Percentiles rank a stretch among this genome's conserved stretches.
phyloP scores from a whole-genome alignment of 2,888 invertebrate genomes.

The Eilema sororculum region DNA sequence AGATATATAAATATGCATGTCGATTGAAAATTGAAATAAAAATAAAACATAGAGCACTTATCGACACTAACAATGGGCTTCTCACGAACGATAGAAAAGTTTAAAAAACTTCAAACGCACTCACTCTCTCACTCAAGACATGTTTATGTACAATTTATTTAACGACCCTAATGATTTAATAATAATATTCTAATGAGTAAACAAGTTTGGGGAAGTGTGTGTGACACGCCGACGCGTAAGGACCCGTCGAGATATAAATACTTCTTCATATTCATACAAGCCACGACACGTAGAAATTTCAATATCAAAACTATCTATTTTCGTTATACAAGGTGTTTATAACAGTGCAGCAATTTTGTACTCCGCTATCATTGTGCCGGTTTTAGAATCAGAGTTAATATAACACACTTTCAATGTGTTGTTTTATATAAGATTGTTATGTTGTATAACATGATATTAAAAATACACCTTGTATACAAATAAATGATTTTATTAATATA shows the following conservation, averaged over 20 bases:
- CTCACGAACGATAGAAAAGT: slow-evolving; percentile 53
- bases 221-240: slow-evolving; percentile 29
- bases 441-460: neutral
- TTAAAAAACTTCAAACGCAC: slow-evolving; percentile 49
- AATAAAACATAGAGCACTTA: slow-evolving; percentile 43
- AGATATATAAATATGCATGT: slow-evolving; percentile 37
- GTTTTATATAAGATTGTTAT: neutral
- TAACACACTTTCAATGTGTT: neutral
- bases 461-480: slow-evolving; percentile 31
- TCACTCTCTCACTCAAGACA: slow-evolving; percentile 43
- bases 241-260: slow-evolving; percentile 28
- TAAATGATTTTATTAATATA: slow-evolving; percentile 23
- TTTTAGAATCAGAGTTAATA: neutral
- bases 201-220: slow-evolving; percentile 43
- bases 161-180: slow-evolving; percentile 43
- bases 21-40: slow-evolving; percentile 40
- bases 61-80: slow-evolving; percentile 41
- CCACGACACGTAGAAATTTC: slow-evolving; percentile 41
- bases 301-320: slow-evolving; percentile 47
- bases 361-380: neutral
- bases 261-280: slow-evolving; percentile 16
- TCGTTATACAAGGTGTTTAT: slow-evolving; percentile 36
- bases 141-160: slow-evolving; percentile 54
- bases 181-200: slow-evolving; percentile 50
- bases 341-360: neutral